Evolutionary conservation across 1,140 invertebrate genomes (phyloP).

Genomic region (Microplitis demolitor): DNA sequence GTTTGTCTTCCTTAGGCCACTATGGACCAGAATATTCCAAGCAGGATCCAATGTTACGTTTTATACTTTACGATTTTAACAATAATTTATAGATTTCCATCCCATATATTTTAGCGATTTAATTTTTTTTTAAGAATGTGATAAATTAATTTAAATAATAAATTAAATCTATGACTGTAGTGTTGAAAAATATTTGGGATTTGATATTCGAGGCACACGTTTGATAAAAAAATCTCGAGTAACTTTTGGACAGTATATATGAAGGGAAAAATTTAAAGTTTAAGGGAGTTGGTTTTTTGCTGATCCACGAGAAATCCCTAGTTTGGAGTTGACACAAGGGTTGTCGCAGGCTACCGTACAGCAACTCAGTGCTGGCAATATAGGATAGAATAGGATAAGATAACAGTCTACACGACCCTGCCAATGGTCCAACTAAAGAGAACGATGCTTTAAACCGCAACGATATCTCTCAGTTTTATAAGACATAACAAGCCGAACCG

Average conservation of each 20-base stretch:
- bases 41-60: not conserved
- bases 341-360: slow-evolving; percentile 15
- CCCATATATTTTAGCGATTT: too few species aligned
- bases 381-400: too few species aligned
- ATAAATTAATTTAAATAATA: too few species aligned
- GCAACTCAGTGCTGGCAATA: not conserved
- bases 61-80: slow-evolving; percentile 4
- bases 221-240: too few species aligned
- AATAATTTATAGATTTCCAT: too few species aligned
- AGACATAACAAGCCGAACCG: slow-evolving; percentile 36
- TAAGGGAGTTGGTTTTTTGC: slow-evolving; percentile 42
- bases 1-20: slow-evolving; percentile 58
- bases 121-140: too few species aligned
- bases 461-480: slow-evolving; percentile 53
- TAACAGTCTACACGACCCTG: slow-evolving; percentile 28
- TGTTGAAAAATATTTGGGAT: too few species aligned
- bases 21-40: slow-evolving; percentile 49
- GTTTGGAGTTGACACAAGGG: slow-evolving; percentile 35
- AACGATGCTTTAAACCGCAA: slow-evolving; percentile 59
- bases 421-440: slow-evolving; percentile 39
- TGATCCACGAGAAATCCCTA: slow-evolving; percentile 49
- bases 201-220: too few species aligned
- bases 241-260: too few species aligned
- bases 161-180: too few species aligned
- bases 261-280: not conserved